phyloP scores from a whole-genome alignment of 2,113 vertebrate genomes.

The Ochotona princeps region DNA sequence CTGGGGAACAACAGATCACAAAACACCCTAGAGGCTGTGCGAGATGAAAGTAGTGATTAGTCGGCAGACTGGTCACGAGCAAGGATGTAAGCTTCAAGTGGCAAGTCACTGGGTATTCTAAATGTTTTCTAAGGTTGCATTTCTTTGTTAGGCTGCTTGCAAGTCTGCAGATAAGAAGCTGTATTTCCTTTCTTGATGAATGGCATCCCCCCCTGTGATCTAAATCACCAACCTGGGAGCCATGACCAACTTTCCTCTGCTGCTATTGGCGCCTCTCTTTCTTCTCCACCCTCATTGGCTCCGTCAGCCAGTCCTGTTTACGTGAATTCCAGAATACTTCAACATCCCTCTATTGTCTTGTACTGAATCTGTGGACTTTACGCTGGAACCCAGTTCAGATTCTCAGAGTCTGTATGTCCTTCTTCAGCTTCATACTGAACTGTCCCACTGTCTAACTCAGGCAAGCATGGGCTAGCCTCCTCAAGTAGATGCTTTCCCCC shows the following conservation, averaged over 20 bases:
- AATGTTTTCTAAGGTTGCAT: neutral
- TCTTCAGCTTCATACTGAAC: neutral
- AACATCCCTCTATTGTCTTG: neutral
- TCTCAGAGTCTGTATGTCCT: neutral
- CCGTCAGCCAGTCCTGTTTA: neutral
- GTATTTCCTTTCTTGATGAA: neutral
- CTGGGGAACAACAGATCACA: neutral
- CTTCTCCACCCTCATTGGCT: neutral
- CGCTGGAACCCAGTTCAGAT: neutral
- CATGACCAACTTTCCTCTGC: neutral
- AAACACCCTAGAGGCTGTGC: neutral
- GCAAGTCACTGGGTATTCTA: neutral
- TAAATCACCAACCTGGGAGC: neutral
- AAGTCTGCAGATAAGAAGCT: constrained; percentile 3
- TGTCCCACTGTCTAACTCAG: neutral
- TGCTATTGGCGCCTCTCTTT: neutral
- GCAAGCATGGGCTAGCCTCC: neutral
- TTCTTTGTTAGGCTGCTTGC: neutral
- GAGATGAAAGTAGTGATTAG: neutral
- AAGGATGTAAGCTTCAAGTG: neutral
- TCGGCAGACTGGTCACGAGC: neutral
- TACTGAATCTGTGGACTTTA: neutral
- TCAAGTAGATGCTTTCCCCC: neutral
- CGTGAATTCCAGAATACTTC: neutral
- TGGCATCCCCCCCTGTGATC: neutral